Evolutionary conservation across 2,888 invertebrate species (phyloP), one percentile per base, ranked within the genome.

Genomic region (Apeira syringaria): DNA sequence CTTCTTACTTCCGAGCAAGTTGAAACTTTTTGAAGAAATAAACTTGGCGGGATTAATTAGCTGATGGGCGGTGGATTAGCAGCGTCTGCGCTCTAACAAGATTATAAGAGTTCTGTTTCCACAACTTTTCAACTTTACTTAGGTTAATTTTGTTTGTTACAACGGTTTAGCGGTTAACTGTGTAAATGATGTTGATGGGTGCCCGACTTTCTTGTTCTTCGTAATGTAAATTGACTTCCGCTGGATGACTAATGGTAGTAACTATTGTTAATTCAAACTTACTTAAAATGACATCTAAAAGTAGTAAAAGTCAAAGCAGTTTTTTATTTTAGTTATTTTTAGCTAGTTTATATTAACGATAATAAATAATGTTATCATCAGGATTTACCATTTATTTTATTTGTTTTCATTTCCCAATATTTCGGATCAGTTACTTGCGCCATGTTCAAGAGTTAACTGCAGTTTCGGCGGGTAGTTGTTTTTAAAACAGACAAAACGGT

Each of bases 21-120:
- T 81, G 79, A 84, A 86, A 86, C 81, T 87, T 86, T 86, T 86
- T 83, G 76, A 45, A 81, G 81, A 87, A 87, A 87, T 85, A 80
- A 85, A 87, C 79, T 87, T 80, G 70, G 70, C 61, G 64, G 77
- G 87, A 87, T 89, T 89, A 89, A 89, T 89, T 89, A 89, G 89
- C 83, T 85, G 89, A 88, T 89, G 89, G 88, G 72, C 63, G 71
- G 73, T 64, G 84, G 84, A 85, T 86, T 86, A 84, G 80, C 76
- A 74, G 79, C 76, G 79, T 80, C 81, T 82, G 77, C 75, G 80
- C 69, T 80, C 74, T 86, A 88, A 89, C 84, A 80, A 83, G 80
- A 84, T 89, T 89, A 88, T 89, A 81, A 74, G 83, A 88, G 82
- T 89, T 86, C 78, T 78, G 79, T 81, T 83, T 78, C 77, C 69